phyloP scores from a whole-genome alignment of 2,797 vertebrate genomes.

The Lophotriccus pileatus region DNA sequence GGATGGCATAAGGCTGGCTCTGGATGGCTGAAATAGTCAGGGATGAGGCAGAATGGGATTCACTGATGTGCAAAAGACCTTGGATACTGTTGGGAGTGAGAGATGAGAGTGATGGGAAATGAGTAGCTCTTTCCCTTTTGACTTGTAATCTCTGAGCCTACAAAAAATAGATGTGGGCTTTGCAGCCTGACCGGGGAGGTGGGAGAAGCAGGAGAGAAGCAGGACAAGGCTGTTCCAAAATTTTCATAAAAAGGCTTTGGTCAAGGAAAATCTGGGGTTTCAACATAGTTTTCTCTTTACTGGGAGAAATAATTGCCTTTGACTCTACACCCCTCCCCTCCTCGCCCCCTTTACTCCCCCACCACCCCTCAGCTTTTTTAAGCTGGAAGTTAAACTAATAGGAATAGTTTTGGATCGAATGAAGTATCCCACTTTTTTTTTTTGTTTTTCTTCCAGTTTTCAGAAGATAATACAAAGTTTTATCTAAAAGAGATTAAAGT shows the following conservation, averaged over 20 bases:
- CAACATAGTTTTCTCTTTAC: not conserved
- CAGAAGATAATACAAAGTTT: not conserved
- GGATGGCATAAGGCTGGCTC: conserved; percentile 11
- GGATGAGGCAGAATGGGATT: not conserved
- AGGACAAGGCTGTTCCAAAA: not conserved
- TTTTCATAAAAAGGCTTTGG: not conserved
- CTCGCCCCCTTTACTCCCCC: not conserved
- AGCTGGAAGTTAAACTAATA: not conserved
- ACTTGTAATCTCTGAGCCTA: not conserved
- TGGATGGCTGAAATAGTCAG: not conserved
- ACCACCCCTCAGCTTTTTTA: not conserved
- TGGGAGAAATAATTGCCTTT: not conserved
- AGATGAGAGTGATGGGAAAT: not conserved
- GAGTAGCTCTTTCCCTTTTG: not conserved
- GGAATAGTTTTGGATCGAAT: not conserved
- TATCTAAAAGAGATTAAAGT: not conserved
- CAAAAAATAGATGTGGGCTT: not conserved
- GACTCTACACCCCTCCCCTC: not conserved
- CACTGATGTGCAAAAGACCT: not conserved
- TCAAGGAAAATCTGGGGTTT: not conserved
- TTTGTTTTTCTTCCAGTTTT: not conserved
- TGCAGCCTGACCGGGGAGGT: not conserved
- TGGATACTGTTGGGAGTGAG: not conserved
- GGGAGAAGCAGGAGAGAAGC: fast-evolving
- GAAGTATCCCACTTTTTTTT: not conserved